Base-by-base conservation (phyloP, 2,797 vertebrate genomes). In the Meriones psammophilus region DNA sequence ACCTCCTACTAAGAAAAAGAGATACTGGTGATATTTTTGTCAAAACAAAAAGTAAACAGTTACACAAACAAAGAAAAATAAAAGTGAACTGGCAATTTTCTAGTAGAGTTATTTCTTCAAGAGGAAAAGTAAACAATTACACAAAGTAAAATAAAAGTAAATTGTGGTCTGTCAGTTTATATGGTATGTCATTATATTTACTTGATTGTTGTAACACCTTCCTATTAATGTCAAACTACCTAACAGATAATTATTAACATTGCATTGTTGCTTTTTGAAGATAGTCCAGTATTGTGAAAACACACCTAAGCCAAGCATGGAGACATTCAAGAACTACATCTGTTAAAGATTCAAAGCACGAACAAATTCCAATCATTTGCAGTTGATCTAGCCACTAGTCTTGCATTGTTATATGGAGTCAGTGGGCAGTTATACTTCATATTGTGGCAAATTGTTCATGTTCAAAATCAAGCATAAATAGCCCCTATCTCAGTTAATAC, bases 11-110 rank as follows among this genome's bases (percentile, higher is more conserved):
- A 36, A 24, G n/a, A 56, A 68, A 91, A 71, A 58, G 0, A 92
- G 26, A 30, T 54, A 84, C 7, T 28, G 58, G 13, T 56, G n/a
- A 15, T 79, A 83, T 39, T 71, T 7, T n/a, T 22, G 85, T 39
- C 39, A 96, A 73, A 76, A 39, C 3, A 36, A 85, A 84, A 94
- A 74, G 56, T 0, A 71, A 87, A 46, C 15, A 94, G 60, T 15
- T 5, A 95, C 89, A 26, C 30, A 73, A 56, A 73, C 14, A 68
- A 50, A 10, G 39, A 28, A 56, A 85, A 62, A 36, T 46, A 88
- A 91, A 89, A 28, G 33, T 68, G 50, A 10, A 50, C 10, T 50
- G 8, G 8, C 50, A 50, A 50, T 50, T 50, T 50, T 50, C 10
- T 50, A 50, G 50, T 50, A 50, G 50, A 50, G 8, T 50, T 50